phyloP scores from a whole-genome alignment of 2,113 vertebrate species.

The Notechis scutatus region DNA sequence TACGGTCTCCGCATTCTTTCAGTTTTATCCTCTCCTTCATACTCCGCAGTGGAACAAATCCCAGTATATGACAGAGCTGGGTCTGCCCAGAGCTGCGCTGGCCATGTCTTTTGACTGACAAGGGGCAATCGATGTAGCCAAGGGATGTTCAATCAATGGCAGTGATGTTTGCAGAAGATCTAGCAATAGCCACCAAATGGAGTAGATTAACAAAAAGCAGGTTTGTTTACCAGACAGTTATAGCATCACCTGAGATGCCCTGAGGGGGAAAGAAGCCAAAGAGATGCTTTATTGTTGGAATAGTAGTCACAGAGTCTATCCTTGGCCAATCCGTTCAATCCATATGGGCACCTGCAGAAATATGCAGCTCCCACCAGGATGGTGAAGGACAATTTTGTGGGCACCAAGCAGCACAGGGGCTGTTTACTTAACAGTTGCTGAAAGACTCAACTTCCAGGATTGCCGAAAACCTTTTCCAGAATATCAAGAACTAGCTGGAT shows the following conservation, averaged over 20 bases:
- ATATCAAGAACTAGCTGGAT: background rate
- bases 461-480: background rate
- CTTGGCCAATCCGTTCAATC: background rate
- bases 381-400: background rate
- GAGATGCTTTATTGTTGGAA: background rate
- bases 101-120: background rate
- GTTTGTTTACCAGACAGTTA: slow-evolving; percentile 4
- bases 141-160: background rate
- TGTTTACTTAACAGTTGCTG: background rate
- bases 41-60: background rate
- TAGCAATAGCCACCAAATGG: background rate
- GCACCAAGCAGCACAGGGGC: background rate
- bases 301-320: background rate
- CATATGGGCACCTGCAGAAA: background rate
- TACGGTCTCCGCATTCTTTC: background rate
- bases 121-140: background rate
- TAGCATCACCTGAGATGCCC: background rate
- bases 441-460: background rate
- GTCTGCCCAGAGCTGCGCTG: background rate
- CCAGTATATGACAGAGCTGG: background rate
- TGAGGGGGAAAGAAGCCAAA: background rate
- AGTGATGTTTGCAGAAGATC: background rate
- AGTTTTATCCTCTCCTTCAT: no score
- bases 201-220: slow-evolving; percentile 4
- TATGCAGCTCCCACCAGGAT: background rate